Conservation (phyloP, 1,140 invertebrate genomes). For the Papilio dardanus region DNA sequence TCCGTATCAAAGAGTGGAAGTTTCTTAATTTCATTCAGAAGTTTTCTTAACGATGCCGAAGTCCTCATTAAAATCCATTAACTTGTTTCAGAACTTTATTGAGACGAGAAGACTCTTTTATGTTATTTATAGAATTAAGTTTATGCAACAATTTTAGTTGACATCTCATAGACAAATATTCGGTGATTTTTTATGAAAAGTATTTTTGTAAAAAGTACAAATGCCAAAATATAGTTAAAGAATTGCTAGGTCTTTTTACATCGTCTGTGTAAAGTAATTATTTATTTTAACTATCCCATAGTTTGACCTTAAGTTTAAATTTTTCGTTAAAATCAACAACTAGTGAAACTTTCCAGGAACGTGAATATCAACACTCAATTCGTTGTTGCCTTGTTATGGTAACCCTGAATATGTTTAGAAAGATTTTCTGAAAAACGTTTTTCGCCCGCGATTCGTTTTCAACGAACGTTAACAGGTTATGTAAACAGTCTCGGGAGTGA, state of each 20-base stretch:
- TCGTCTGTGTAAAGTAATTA: no score
- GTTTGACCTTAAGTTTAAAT: neutral
- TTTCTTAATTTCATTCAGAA: constrained; percentile 18
- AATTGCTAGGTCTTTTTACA: no score
- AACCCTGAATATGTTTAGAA: constrained; percentile 23
- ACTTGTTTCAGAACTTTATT: constrained; percentile 20
- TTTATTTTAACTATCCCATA: no score
- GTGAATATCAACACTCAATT: constrained; percentile 16
- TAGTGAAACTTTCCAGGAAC: constrained; percentile 5
- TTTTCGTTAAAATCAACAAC: neutral
- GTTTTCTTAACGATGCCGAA: constrained; percentile 13
- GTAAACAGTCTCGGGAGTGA: constrained; percentile 18
- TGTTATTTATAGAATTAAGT: constrained; percentile 13
- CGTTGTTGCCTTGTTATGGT: constrained; percentile 27
- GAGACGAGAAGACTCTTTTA: neutral
- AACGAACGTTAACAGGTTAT: constrained; percentile 31
- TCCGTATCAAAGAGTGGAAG: constrained; percentile 1
- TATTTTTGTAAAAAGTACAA: no score
- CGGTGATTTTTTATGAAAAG: no score
- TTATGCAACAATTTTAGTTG: constrained; percentile 1
- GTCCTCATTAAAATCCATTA: constrained; percentile 22
- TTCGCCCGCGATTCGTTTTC: constrained; percentile 26
- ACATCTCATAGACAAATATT: neutral
- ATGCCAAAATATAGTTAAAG: no score
- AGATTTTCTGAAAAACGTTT: constrained; percentile 32